Conservation (phyloP, 2,113 vertebrate species). For the Morone saxatilis region DNA sequence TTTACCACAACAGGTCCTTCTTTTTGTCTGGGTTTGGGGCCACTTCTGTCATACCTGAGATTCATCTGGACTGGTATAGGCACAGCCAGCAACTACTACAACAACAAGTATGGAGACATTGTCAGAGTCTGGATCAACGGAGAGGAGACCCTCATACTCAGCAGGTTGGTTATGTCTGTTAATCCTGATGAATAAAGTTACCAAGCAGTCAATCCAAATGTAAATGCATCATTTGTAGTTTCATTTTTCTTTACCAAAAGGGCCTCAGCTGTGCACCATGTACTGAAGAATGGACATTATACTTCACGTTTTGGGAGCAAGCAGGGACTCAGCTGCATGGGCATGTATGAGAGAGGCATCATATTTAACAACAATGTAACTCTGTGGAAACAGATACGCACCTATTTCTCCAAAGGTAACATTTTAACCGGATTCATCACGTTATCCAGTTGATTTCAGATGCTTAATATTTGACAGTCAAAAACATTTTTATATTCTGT, state of each 20-base stretch:
- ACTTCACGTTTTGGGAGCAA: conserved; percentile 92
- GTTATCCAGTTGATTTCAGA: background rate
- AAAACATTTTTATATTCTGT: background rate
- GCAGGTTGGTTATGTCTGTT: conserved; percentile 86
- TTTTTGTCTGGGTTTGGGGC: conserved; percentile 88
- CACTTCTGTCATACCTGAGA: conserved; percentile 81
- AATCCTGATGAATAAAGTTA: background rate
- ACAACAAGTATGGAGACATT: conserved; percentile 92
- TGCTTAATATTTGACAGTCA: background rate
- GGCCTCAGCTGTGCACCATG: conserved; percentile 89
- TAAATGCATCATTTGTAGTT: background rate
- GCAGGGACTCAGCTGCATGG: conserved; percentile 89
- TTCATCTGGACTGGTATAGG: conserved; percentile 93
- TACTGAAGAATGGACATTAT: conserved; percentile 90
- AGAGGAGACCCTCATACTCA: conserved; percentile 94
- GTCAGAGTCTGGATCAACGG: conserved; percentile 95
- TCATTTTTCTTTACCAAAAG: conserved; percentile 68
- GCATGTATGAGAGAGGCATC: conserved; percentile 95
- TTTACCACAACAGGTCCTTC: conserved; percentile 86
- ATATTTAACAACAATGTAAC: conserved; percentile 94
- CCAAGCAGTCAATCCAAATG: background rate
- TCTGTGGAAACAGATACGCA: conserved; percentile 89
- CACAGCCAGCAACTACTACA: conserved; percentile 96
- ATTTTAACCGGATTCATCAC: background rate
- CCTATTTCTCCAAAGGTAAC: conserved; percentile 93